Base-by-base conservation (phyloP, 2,888 invertebrate genomes). In the Andrena chrysosceles region DNA sequence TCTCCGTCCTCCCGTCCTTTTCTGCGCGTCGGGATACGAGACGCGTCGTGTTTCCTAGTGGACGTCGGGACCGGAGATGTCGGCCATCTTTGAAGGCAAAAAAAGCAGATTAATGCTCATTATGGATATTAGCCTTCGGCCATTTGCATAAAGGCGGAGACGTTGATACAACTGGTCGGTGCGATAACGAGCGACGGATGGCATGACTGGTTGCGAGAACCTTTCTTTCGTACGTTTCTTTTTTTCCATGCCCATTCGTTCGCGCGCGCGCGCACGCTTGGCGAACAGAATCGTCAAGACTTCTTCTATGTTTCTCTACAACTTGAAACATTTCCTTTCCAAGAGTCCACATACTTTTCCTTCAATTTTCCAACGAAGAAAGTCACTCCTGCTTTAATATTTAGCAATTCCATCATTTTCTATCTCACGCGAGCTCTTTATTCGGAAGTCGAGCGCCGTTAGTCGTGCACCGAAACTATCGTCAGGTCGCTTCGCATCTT, bases 71-170 rank as follows among this genome's bases (percentile, higher is more conserved):
- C 77, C 74, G 75, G 56, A 59, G 59, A 63, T 26, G 83, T 42
- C 88, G 84, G 90, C 89, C 90, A 92, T 92, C 89, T 91, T 90
- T 83, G 77, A 77, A 48, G 42, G 48, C 42, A 59, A 70, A 54
- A 68, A 31, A 35, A 68, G 87, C 85, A 89, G 90, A 92, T 92
- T 91, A 91, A 91, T 91, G 90, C 87, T 92, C 91, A 91, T 93
- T 93, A 91, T 91, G 91, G 89, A 92, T 91, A 91, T 92, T 89
- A 90, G 89, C 85, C 83, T 85, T 84, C 77, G 87, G 87, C 83
- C 86, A 92, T 92, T 93, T 90, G 87, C 91, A 92, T 92, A 91
- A 91, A 92, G 90, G 91, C 90, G 90, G 88, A 87, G 89, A 91
- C 88, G 87, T 87, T 89, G 88, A 91, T 92, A 90, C 90, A 90